These are phyloP conservation scores for Leptinotarsa tumamoca DNA, from an alignment of 2,888 invertebrate species.

Conservation along the genomic window DNA sequence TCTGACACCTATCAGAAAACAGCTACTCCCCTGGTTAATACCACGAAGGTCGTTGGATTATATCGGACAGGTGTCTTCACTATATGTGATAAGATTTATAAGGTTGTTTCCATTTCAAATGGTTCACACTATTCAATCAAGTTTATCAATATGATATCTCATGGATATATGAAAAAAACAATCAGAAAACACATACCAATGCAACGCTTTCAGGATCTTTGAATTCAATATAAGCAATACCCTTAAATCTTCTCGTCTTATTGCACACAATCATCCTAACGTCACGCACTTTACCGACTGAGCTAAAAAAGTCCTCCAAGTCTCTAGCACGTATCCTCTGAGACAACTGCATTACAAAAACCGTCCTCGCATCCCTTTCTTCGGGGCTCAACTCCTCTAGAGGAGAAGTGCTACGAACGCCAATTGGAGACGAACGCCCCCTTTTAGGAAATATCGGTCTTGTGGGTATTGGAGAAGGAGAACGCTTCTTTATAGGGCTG, in stretches of 20 bases:
- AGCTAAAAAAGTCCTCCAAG: conserved; percentile 98
- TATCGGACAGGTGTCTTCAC: no score
- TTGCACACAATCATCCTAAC: conserved; percentile 98
- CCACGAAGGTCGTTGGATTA: no score
- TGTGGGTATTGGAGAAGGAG: conserved; percentile 44
- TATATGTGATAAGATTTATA: no score
- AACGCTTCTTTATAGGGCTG: conserved; percentile 49
- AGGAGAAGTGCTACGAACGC: conserved; percentile 72
- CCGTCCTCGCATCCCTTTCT: conserved; percentile 97
- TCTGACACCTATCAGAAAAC: no score
- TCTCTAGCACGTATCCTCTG: conserved; percentile 94
- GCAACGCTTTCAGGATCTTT: conserved; percentile 97
- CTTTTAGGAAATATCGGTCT: conserved; percentile 45
- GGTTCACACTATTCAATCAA: no score
- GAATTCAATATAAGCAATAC: conserved; percentile 99
- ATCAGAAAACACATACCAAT: conserved; percentile 73
- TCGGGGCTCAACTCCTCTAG: conserved; percentile 89
- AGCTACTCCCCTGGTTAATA: no score
- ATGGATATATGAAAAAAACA: no score
- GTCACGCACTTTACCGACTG: conserved; percentile 98
- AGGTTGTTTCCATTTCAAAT: no score
- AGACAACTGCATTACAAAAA: conserved; percentile 98
- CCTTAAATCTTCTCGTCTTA: conserved; percentile 98
- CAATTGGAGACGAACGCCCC: conserved; percentile 48
- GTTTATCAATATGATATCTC: no score